Evolutionary conservation across 2,888 invertebrate genomes (phyloP).

Genomic region (Pogonocherus hispidulus): DNA sequence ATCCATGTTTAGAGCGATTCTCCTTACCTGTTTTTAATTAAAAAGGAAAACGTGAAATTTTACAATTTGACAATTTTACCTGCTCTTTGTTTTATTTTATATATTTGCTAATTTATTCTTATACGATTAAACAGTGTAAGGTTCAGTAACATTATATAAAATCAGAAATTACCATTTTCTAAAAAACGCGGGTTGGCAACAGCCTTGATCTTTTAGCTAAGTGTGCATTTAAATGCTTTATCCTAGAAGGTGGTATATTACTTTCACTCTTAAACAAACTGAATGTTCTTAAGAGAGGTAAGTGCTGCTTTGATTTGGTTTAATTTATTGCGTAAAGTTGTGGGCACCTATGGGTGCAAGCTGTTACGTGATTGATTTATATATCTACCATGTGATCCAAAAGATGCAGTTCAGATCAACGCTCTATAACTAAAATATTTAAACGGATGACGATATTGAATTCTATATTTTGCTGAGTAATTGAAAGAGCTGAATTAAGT

Average conservation of each 20-base stretch:
- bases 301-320: not conserved
- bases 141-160: slow-evolving; percentile 30
- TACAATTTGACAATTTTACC: too few relatives aligned
- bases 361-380: too few relatives aligned
- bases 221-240: slow-evolving; percentile 23
- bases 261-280: slow-evolving; percentile 34
- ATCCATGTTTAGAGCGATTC: too few relatives aligned
- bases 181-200: slow-evolving; percentile 22
- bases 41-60: too few relatives aligned
- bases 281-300: not conserved
- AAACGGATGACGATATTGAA: too few relatives aligned
- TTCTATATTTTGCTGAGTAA: too few relatives aligned
- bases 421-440: too few relatives aligned
- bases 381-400: too few relatives aligned
- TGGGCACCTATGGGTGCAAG: not conserved
- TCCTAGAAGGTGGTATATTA: slow-evolving; percentile 19
- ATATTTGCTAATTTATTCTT: not conserved
- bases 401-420: too few relatives aligned
- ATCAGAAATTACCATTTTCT: slow-evolving; percentile 20
- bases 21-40: too few relatives aligned
- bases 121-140: slow-evolving; percentile 17
- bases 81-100: too few relatives aligned
- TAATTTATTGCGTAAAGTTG: not conserved
- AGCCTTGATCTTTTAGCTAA: slow-evolving; percentile 41
- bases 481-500: too few relatives aligned